Base-by-base conservation (phyloP, 2,113 vertebrate genomes). In the Agelaius tricolor region DNA sequence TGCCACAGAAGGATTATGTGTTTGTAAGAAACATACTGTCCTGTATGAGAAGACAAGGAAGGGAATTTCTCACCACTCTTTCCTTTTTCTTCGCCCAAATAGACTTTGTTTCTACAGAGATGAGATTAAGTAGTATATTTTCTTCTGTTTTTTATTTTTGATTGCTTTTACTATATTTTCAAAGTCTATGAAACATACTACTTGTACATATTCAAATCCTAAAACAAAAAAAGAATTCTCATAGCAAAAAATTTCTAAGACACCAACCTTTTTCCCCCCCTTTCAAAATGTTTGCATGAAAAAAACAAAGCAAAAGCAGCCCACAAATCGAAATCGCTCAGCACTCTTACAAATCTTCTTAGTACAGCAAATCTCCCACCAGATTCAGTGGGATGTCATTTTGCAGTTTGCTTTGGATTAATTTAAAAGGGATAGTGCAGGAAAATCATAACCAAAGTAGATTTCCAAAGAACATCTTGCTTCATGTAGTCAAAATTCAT, bases 181-280 rank as follows among this genome's bases (percentile, higher is more conserved):
- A 66, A 82, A 54, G 44, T 35, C 39, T 55, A 4, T n/a, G n/a
- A 79, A 77, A 54, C 22, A 8, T 54, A 33, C 2, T 76, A 57
- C 26, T 76, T 18, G 20, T 30, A 11, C 11, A 13, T 52, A 73
- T 16, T 23, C 22, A 80, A 77, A 73, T 17, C 4, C 14, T 54
- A 73, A 30, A 37, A 58, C 23, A 37, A 58, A 58, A 27, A 26
- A 77, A 58, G 12, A 77, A 28, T 49, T 74, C 91, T 67, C 57
- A 62, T 23, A 57, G 16, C 5, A 57, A 84, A 90, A 61, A 17
- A 2, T 13, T 76, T 72, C 19, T 8, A 20, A 55, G 28, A 35
- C 15, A 30, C 4, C 11, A 30, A 37, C 2, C 6, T 11, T 43
- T 22, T 26, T 3, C 1, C 4, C 22, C 22, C 2, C 10, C 19